Evolutionary conservation across 2,797 vertebrate genomes (phyloP).

Genomic region (Phalanger gymnotis): DNA sequence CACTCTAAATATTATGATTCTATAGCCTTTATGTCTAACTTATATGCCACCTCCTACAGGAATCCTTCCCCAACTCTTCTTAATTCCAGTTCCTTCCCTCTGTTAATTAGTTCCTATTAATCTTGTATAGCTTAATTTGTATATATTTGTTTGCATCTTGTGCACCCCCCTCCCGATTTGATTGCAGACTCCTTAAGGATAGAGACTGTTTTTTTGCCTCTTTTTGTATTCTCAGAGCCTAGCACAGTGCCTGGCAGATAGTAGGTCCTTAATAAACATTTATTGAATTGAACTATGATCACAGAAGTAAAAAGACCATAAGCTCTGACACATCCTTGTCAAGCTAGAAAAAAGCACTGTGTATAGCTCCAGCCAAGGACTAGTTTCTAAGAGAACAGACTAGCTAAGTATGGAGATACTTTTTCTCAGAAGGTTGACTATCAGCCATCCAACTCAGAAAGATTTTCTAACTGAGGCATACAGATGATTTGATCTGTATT

Average conservation of each 20-base stretch:
- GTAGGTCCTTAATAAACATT: neutral
- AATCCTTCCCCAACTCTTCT: neutral
- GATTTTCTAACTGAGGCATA: neutral
- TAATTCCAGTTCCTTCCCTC: neutral
- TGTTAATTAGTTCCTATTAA: neutral
- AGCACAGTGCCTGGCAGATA: neutral
- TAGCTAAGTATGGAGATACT: neutral
- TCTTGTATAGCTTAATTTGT: neutral
- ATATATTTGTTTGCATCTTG: neutral
- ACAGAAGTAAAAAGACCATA: neutral
- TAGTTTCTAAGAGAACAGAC: neutral
- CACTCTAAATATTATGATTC: neutral
- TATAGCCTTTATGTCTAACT: neutral
- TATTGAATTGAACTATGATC: neutral
- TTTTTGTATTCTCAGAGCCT: neutral
- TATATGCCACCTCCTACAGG: neutral
- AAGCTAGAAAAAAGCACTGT: neutral
- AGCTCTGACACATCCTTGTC: neutral
- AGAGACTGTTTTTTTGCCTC: neutral
- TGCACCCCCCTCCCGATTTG: too few species aligned
- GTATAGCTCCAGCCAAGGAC: neutral
- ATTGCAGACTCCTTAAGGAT: neutral
- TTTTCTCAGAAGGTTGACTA: neutral
- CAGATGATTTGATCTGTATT: neutral
- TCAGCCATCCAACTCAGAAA: neutral